Conservation (phyloP, 2,113 vertebrate genomes). For the Lipophrys pholis region DNA sequence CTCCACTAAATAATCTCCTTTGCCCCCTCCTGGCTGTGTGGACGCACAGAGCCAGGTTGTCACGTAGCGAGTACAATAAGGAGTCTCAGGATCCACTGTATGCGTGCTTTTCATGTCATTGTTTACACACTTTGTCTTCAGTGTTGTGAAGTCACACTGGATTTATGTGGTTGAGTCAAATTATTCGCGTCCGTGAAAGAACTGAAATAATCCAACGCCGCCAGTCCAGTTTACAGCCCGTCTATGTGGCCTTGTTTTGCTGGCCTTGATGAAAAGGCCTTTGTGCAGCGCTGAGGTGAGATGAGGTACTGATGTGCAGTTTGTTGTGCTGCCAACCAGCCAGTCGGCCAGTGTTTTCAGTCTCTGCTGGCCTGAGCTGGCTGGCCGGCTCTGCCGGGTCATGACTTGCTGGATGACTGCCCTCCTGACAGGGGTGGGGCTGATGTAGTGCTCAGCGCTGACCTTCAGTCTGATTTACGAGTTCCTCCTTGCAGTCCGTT, state of each 20-base stretch:
- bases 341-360: conserved; percentile 47
- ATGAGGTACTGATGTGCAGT: conserved; percentile 46
- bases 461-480: conserved; percentile 70
- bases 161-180: conserved; percentile 9
- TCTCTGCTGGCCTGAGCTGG: conserved; percentile 31
- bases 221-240: background rate
- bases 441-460: conserved; percentile 39
- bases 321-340: conserved; percentile 50
- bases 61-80: background rate
- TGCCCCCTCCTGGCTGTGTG: background rate
- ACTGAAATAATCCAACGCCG: background rate
- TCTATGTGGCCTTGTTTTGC: conserved; percentile 27
- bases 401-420: conserved; percentile 46
- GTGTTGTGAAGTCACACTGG: background rate
- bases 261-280: conserved; percentile 36
- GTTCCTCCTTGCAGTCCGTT: conserved; percentile 46
- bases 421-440: conserved; percentile 57
- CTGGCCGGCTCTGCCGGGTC: conserved; percentile 12
- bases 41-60: conserved; percentile 30
- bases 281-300: conserved; percentile 40
- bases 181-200: conserved; percentile 26
- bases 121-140: conserved; percentile 22
- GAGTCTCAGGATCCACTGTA: background rate
- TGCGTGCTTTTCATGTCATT: conserved; percentile 13
- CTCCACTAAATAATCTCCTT: conserved; percentile 7